Conservation (phyloP, 2,888 invertebrate species). For the Pandemis heparana region DNA sequence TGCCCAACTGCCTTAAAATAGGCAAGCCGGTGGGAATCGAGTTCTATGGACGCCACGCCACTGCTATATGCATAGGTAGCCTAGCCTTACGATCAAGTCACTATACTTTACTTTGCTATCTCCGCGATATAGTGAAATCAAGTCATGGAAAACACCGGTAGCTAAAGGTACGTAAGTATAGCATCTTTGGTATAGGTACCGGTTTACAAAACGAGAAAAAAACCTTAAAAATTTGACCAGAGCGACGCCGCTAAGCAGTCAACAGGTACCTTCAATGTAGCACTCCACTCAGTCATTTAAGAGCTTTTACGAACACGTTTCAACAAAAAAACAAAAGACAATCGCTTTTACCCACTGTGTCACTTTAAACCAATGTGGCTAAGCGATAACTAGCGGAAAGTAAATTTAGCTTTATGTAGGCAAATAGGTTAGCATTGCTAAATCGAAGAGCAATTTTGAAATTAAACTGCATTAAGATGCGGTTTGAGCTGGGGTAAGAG, state of each 20-base stretch:
- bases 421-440: conserved; percentile 54
- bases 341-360: conserved; percentile 33
- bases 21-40: no score
- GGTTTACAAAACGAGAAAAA: not conserved
- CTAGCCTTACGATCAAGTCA: no score
- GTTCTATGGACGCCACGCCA: no score
- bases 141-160: no score
- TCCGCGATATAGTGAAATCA: no score
- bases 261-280: conserved; percentile 7
- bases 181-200: not conserved
- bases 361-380: conserved; percentile 29
- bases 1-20: no score
- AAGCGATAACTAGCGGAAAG: conserved; percentile 32
- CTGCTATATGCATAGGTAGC: no score
- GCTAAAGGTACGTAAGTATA: no score
- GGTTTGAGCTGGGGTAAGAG: conserved; percentile 28
- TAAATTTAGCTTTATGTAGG: conserved; percentile 47
- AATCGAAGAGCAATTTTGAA: conserved; percentile 45
- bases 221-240: not conserved
- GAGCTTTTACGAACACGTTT: conserved; percentile 21
- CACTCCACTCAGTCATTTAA: not conserved
- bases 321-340: conserved; percentile 31
- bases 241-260: not conserved
- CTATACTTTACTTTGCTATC: no score
- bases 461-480: conserved; percentile 43